These are phyloP conservation scores for Eretmocerus hayati DNA, from an alignment of 2,888 invertebrate genomes.

Conservation along the genomic window DNA sequence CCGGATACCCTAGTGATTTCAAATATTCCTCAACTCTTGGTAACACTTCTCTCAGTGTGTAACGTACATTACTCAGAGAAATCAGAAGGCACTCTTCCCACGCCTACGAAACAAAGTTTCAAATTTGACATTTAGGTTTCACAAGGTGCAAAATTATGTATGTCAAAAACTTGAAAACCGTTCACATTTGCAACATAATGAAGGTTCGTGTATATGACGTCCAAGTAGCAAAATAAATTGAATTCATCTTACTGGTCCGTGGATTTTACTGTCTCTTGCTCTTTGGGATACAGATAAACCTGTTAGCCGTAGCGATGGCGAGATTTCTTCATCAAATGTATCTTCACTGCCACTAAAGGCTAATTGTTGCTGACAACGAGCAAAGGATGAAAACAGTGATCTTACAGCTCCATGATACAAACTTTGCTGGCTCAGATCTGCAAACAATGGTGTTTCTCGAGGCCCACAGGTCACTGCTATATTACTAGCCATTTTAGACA, in stretches of 20 bases:
- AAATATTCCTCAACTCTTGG: conserved; percentile 63
- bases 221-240: too few species aligned
- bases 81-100: conserved; percentile 80
- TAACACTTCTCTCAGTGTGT: conserved; percentile 68
- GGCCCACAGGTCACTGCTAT: conserved; percentile 65
- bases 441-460: conserved; percentile 56
- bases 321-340: conserved; percentile 51
- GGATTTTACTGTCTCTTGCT: conserved; percentile 36
- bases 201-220: too few species aligned
- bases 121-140: too few species aligned
- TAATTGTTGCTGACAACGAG: conserved; percentile 63
- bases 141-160: too few species aligned
- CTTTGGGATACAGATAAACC: conserved; percentile 53
- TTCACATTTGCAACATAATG: too few species aligned
- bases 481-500: conserved; percentile 62
- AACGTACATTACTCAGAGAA: conserved; percentile 82
- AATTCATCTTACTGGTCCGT: conserved; percentile 36
- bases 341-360: conserved; percentile 65
- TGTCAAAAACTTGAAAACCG: neutral
- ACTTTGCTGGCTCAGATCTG: conserved; percentile 46
- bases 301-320: conserved; percentile 57
- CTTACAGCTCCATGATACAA: conserved; percentile 40
- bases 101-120: conserved; percentile 46
- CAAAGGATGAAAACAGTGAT: conserved; percentile 38
- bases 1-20: conserved; percentile 64